phyloP scores from a whole-genome alignment of 2,888 invertebrate species.

The Caprella mutica region DNA sequence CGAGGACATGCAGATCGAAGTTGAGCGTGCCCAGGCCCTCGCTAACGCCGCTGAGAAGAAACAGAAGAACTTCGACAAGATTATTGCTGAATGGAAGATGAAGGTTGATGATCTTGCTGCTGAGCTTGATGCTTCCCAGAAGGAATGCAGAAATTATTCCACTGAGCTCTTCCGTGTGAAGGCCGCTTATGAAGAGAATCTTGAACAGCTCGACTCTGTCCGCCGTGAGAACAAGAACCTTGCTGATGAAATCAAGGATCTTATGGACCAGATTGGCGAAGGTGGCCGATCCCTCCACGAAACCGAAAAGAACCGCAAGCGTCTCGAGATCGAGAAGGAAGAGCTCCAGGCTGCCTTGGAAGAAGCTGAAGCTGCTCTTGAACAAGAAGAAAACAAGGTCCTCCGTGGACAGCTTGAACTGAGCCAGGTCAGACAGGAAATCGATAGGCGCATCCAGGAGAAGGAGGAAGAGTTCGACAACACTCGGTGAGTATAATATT shows the following conservation, averaged over 20 bases:
- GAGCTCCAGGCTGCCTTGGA: conserved; percentile 98
- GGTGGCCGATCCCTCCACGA: conserved; percentile 99
- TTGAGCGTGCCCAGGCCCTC: conserved; percentile 90
- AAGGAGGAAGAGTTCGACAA: conserved; percentile 99
- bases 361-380: conserved; percentile 97
- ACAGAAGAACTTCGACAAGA: conserved; percentile 99
- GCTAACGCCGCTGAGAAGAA: conserved; percentile 98
- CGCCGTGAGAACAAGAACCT: conserved; percentile 99
- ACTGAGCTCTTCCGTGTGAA: conserved; percentile 99
- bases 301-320: conserved; percentile 96
- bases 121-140: conserved; percentile 96
- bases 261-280: conserved; percentile 98
- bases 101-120: conserved; percentile 93
- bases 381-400: conserved; percentile 97
- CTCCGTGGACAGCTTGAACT: conserved; percentile 78
- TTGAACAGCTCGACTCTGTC: conserved; percentile 93
- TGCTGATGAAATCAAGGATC: conserved; percentile 98
- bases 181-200: conserved; percentile 89
- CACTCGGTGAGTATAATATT: conserved; percentile 49
- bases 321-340: conserved; percentile 98
- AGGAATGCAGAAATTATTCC: conserved; percentile 98
- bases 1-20: conserved; percentile 94
- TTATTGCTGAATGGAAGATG: conserved; percentile 99
- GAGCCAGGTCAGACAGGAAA: conserved; percentile 97
- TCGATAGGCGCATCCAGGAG: conserved; percentile 98